Evolutionary conservation across 1,140 invertebrate species (phyloP).

Genomic region (Metaphire vulgaris): DNA sequence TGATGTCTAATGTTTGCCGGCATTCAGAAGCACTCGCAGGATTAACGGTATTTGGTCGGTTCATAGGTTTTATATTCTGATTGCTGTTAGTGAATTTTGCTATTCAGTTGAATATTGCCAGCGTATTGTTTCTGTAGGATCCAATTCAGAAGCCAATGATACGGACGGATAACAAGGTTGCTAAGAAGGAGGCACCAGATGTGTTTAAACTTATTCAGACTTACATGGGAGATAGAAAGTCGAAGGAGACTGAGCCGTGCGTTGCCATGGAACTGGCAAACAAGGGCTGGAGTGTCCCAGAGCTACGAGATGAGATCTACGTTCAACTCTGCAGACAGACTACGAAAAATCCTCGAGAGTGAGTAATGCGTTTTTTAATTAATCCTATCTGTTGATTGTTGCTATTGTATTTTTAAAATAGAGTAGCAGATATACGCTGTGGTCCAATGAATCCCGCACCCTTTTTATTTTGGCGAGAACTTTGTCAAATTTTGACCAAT

Average conservation of each 20-base stretch:
- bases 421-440: no score
- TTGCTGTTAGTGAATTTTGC: no score
- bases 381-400: no score
- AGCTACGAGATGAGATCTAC: conserved; percentile 81
- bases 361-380: conserved; percentile 35
- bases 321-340: conserved; percentile 91
- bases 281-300: conserved; percentile 70
- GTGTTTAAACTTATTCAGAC: conserved; percentile 90
- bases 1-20: no score
- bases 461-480: no score
- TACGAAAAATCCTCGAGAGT: conserved; percentile 81
- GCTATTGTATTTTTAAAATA: no score
- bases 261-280: conserved; percentile 71
- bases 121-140: conserved; percentile 61
- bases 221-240: conserved; percentile 95
- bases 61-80: no score
- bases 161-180: conserved; percentile 73
- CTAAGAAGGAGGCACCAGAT: conserved; percentile 86
- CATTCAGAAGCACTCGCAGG: no score
- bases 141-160: conserved; percentile 87
- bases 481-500: no score
- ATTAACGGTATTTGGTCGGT: no score
- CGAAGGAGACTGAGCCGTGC: conserved; percentile 55
- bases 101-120: no score
- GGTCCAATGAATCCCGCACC: no score